A percentile compares a stretch with the other conserved stretches of the same genome.
phyloP scores from a whole-genome alignment of 2,888 invertebrate species.

The Oeneis ivallda region DNA sequence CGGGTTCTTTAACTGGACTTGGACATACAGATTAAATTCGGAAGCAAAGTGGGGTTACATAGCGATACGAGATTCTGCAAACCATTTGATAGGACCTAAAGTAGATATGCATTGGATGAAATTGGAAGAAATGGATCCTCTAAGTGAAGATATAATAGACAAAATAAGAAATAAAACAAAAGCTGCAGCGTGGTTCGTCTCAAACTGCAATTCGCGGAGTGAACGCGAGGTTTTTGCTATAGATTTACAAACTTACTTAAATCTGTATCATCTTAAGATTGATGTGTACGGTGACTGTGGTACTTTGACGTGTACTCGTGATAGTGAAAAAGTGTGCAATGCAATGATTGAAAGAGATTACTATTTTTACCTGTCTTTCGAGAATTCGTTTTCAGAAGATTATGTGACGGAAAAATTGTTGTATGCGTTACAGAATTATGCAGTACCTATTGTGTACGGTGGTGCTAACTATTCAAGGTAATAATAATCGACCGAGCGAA shows the following conservation, averaged over 20 bases:
- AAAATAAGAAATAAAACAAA: too few relatives aligned
- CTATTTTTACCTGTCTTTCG: conserved; percentile 65
- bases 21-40: too few relatives aligned
- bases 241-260: conserved; percentile 55
- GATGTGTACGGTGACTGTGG: too few relatives aligned
- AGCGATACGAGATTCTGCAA: conserved; percentile 46
- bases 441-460: conserved; percentile 63
- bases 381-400: conserved; percentile 62
- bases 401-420: conserved; percentile 62
- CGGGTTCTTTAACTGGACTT: conserved; percentile 63
- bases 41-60: conserved; percentile 56
- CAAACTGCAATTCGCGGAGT: too few relatives aligned
- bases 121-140: conserved; percentile 47
- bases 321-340: too few relatives aligned
- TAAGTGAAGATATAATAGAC: conserved; percentile 44
- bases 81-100: conserved; percentile 51
- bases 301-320: too few relatives aligned
- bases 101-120: conserved; percentile 48
- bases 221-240: conserved; percentile 43
- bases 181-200: too few relatives aligned
- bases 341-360: too few relatives aligned
- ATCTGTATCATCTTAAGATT: too few relatives aligned
- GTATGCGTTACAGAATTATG: conserved; percentile 51
- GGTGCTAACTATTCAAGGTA: conserved; percentile 66
- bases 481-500: too few relatives aligned